These are phyloP conservation scores for Chorisops tibialis DNA, from an alignment of 2,888 invertebrate genomes.

Conservation along the genomic window DNA sequence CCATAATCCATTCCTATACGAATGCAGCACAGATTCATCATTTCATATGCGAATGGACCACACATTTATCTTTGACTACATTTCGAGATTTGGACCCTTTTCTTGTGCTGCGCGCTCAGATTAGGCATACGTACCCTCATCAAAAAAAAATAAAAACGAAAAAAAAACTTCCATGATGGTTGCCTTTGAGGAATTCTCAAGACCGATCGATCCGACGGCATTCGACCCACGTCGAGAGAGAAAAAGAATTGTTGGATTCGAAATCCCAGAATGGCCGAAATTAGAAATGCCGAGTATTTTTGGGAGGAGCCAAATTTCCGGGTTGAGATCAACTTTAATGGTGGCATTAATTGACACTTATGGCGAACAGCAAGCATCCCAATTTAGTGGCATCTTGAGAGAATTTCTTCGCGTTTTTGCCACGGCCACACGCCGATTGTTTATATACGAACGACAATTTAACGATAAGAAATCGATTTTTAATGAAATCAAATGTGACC, in stretches of 20 bases:
- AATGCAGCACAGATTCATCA: not conserved
- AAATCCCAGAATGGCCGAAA: constrained; percentile 23
- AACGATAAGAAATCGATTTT: not conserved
- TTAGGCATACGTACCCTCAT: too few species aligned
- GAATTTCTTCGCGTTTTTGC: not conserved
- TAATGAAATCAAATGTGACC: not conserved
- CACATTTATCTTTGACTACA: constrained; percentile 20
- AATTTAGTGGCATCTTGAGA: constrained; percentile 2
- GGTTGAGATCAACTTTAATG: constrained; percentile 15
- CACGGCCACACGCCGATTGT: constrained; percentile 11
- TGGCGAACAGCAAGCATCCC: constrained; percentile 16
- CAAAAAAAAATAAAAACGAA: too few species aligned
- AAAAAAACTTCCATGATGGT: constrained; percentile 20
- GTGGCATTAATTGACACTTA: constrained; percentile 21
- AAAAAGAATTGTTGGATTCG: not conserved
- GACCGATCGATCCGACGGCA: not conserved
- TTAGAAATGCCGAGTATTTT: not conserved
- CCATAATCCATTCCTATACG: not conserved
- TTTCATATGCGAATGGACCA: constrained; percentile 10
- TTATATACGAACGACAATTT: constrained; percentile 8
- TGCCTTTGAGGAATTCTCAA: constrained; percentile 19
- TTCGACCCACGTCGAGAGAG: not conserved
- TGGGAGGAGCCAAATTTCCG: constrained; percentile 25
- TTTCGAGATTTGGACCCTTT: not conserved
- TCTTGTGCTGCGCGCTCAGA: not conserved